phyloP scores from a whole-genome alignment of 1,140 invertebrate genomes.

The Drosophila ironensis region DNA sequence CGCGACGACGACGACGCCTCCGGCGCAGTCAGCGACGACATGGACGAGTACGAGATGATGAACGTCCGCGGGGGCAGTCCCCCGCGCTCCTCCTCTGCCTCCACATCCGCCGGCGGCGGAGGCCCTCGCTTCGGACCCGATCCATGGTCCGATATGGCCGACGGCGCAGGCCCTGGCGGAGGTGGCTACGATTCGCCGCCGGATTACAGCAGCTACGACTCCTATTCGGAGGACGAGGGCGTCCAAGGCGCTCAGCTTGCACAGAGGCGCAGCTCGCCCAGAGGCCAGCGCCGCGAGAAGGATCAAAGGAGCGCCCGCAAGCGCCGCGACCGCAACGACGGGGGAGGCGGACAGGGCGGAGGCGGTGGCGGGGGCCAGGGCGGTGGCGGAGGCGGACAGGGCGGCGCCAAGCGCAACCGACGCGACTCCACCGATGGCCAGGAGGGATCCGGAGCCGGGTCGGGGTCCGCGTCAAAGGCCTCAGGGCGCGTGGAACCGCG shows the following conservation, averaged over 20 bases:
- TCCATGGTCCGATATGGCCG: conserved; percentile 34
- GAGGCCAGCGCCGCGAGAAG: conserved; percentile 43
- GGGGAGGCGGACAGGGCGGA: conserved; percentile 41
- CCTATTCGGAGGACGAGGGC: conserved; percentile 79
- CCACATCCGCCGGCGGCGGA: too few species aligned
- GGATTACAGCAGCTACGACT: conserved; percentile 83
- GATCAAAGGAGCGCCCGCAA: conserved; percentile 37
- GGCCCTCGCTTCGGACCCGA: conserved; percentile 28
- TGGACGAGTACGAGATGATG: conserved; percentile 88
- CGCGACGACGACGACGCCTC: conserved; percentile 33
- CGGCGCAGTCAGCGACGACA: conserved; percentile 46
- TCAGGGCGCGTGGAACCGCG: conserved; percentile 87
- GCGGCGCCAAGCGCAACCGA: conserved; percentile 62
- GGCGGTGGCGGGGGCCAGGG: conserved; percentile 69
- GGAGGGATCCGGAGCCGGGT: too few species aligned
- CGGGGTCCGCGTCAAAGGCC: too few species aligned
- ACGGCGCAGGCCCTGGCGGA: background rate
- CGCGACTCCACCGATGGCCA: conserved; percentile 83
- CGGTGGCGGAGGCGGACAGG: conserved; percentile 48
- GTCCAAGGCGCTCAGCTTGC: conserved; percentile 63
- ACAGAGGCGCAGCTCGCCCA: conserved; percentile 64
- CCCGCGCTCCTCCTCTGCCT: conserved; percentile 67
- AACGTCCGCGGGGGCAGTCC: conserved; percentile 89
- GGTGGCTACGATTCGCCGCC: conserved; percentile 79
- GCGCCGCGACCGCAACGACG: conserved; percentile 72